These are phyloP conservation scores for Papio anubis DNA, from an alignment of 2,113 vertebrate species.

Conservation along the genomic window DNA sequence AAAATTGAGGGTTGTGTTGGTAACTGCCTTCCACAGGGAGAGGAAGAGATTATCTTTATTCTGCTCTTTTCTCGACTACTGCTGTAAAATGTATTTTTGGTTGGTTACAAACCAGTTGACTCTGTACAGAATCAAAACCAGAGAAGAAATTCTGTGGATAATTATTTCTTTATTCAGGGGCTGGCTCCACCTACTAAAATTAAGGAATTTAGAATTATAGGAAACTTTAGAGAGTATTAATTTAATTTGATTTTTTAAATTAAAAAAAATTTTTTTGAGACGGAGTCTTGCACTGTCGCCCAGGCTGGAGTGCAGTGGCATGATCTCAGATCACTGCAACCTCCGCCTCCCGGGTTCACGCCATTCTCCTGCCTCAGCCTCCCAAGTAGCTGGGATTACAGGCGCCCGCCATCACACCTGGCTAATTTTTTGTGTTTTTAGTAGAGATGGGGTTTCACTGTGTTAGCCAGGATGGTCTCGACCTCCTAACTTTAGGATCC, in stretches of 20 bases:
- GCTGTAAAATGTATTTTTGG: slow-evolving; percentile 54
- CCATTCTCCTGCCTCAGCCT: too few species aligned
- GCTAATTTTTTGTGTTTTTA: not conserved
- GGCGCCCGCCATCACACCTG: too few species aligned
- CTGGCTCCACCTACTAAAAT: not conserved
- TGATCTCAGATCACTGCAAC: too few species aligned
- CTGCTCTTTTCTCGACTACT: slow-evolving; percentile 58
- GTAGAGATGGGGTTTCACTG: too few species aligned
- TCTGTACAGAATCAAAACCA: slow-evolving; percentile 33
- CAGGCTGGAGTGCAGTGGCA: too few species aligned
- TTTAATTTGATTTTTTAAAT: not conserved
- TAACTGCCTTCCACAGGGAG: slow-evolving; percentile 38
- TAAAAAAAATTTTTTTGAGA: too few species aligned
- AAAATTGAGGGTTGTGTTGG: not conserved
- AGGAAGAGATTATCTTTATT: slow-evolving; percentile 44
- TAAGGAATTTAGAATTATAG: not conserved
- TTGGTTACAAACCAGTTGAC: slow-evolving; percentile 36
- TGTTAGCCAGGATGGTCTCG: too few species aligned
- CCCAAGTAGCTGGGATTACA: too few species aligned
- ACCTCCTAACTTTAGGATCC: too few species aligned
- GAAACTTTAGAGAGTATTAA: not conserved
- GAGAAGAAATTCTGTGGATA: not conserved
- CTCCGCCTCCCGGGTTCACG: too few species aligned
- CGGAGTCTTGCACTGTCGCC: too few species aligned
- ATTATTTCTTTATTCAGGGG: not conserved